Evolutionary conservation across 2,888 invertebrate genomes (phyloP).

Genomic region (Tetragonisca angustula): DNA sequence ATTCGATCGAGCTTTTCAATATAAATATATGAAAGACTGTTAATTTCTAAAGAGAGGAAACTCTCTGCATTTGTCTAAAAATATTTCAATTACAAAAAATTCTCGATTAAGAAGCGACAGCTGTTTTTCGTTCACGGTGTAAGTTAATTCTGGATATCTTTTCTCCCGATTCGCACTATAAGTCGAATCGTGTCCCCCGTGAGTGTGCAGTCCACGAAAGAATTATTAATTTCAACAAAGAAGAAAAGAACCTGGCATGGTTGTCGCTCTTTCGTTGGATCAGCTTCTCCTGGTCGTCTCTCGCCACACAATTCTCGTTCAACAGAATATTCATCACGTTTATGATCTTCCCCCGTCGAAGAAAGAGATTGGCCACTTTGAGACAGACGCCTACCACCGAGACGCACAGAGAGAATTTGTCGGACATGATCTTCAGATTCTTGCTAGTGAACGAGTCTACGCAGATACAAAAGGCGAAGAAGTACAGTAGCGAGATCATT

Average conservation of each 20-base stretch:
- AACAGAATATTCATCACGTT: constrained; percentile 51
- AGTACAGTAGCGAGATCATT: constrained; percentile 48
- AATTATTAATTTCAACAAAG: neutral
- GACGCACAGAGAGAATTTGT: constrained; percentile 65
- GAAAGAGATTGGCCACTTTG: constrained; percentile 64
- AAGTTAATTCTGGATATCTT: no score
- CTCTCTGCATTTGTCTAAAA: no score
- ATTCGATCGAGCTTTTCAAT: no score
- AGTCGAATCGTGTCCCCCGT: no score
- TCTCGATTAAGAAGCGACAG: no score
- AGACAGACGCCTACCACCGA: constrained; percentile 65
- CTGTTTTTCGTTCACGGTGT: no score
- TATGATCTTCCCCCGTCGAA: constrained; percentile 52
- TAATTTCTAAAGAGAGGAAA: no score
- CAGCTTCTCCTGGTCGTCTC: constrained; percentile 44
- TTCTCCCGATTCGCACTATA: no score
- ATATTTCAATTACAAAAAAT: no score
- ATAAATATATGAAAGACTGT: no score
- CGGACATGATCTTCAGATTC: constrained; percentile 51
- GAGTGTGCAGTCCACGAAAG: neutral
- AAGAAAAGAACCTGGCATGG: constrained; percentile 53
- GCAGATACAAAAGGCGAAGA: constrained; percentile 41
- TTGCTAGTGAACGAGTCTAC: constrained; percentile 48
- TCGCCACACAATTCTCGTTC: constrained; percentile 50
- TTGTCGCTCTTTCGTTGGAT: constrained; percentile 61